A percentile compares a stretch with the other conserved stretches of the same genome.
Conservation (phyloP, 1,140 invertebrate species). For the Dinothrombium tinctorium region DNA sequence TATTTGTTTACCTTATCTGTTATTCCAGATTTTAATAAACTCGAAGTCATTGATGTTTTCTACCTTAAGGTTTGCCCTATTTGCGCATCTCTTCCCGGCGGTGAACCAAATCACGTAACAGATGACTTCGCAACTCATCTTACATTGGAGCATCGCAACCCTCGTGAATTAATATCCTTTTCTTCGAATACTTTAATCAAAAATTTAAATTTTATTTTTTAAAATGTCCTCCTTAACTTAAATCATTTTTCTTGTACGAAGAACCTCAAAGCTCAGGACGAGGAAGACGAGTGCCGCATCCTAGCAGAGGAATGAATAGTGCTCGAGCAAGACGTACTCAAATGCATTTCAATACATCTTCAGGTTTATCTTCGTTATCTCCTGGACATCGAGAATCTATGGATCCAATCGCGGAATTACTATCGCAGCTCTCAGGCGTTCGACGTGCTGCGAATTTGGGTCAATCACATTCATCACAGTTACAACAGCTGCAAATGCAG, state of each 20-base stretch:
- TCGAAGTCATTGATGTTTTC: constrained; percentile 34
- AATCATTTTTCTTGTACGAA: constrained; percentile 4
- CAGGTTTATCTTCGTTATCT: constrained; percentile 48
- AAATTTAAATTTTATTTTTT: neutral
- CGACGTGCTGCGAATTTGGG: constrained; percentile 32
- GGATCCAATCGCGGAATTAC: constrained; percentile 74
- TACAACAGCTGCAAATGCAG: constrained; percentile 72
- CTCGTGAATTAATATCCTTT: too few species aligned
- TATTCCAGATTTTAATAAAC: neutral
- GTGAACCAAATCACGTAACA: constrained; percentile 87
- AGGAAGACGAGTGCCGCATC: constrained; percentile 59
- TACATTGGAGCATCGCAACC: constrained; percentile 66
- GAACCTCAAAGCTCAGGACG: constrained; percentile 16
- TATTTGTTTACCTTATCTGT: too few species aligned
- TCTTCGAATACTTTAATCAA: constrained; percentile 14
- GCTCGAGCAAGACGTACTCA: constrained; percentile 48
- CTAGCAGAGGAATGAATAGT: constrained; percentile 44
- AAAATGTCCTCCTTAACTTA: neutral
- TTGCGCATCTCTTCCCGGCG: constrained; percentile 76
- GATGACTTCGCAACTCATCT: constrained; percentile 93
- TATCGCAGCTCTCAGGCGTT: constrained; percentile 73
- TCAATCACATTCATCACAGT: constrained; percentile 28
- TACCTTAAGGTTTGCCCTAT: constrained; percentile 86
- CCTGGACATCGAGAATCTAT: constrained; percentile 54
- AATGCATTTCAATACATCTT: constrained; percentile 57